Evolutionary conservation across 1,140 invertebrate genomes (phyloP).

Genomic region (Pteromalus puparum): DNA sequence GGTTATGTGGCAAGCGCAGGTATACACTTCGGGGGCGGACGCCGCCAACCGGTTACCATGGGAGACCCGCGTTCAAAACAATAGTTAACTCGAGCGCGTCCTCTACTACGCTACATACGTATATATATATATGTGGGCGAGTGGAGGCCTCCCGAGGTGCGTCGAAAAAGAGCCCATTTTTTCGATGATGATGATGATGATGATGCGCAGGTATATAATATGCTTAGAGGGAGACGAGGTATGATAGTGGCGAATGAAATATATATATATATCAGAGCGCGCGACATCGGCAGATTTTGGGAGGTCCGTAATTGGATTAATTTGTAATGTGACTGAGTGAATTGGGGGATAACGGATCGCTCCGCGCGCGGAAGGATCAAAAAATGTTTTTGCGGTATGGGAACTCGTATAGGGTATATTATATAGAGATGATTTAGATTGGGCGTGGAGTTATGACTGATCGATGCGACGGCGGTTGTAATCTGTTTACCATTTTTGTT

Average conservation of each 20-base stretch:
- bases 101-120: not conserved
- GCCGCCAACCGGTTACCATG: conserved; percentile 48
- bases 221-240: not conserved
- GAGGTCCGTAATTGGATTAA: conserved; percentile 3
- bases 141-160: not conserved
- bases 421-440: not conserved
- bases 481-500: not conserved
- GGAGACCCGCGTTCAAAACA: conserved; percentile 50
- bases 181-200: not conserved
- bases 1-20: conserved; percentile 8
- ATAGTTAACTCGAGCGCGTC: conserved; percentile 33
- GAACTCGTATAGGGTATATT: not conserved
- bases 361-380: not conserved
- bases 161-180: not conserved
- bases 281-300: not conserved
- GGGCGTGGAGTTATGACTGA: not conserved
- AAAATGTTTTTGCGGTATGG: not conserved
- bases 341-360: not conserved
- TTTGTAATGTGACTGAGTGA: not conserved
- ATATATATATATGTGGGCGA: not conserved
- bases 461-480: not conserved
- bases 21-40: conserved; percentile 25
- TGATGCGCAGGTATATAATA: not conserved
- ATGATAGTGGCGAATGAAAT: not conserved
- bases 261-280: not conserved